Evolutionary conservation across 1,140 invertebrate species (phyloP), one percentile per base, ranked within the genome.

Genomic region (Campodea augens): DNA sequence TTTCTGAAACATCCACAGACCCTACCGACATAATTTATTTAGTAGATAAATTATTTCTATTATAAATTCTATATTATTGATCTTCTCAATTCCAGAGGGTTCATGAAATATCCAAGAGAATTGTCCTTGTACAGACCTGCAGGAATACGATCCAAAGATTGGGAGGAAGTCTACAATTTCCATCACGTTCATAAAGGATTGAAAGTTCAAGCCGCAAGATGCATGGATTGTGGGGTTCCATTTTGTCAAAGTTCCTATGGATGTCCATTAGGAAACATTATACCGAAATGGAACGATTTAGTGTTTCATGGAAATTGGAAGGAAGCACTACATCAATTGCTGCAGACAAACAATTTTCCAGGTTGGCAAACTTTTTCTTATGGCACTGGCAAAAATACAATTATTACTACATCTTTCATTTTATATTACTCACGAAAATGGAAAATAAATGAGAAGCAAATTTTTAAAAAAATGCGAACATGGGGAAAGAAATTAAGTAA

Each of bases 181-280:
- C 65, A 70, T 38, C 73, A 77, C 51, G 86, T 98, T 5, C 72
- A 85, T 3, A 86, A 89, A 57, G 86, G 86, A 25, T 67, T 98
- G 10, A 71, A 80, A 39, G 73, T 81, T 1, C 93, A 98, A 65
- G 91, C 93, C 10, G 91, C 93, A 0, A 73, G 92, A 12, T 99
- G 95, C 63, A 98, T 98, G 95, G 93, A 98, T 54, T 98, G 95
- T 65, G 95, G 95, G 21, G 90, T 98, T 21, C 95, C 95, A 5
- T 98, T 98, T 66, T 99, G 95, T 61, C 93, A 98, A 66, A 90
- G 86, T 25, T 81, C 83, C 52, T 84, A 96, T 58, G 93, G 92
- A 40, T 98, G 95, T 65, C 93, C 95, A 2, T 71, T 99, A 13
- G 91, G 90, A 37, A 98, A 98, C 60, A 93, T 98, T 46, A 97